Evolutionary conservation across 2,113 vertebrate genomes (phyloP).

Genomic region (Grallaria varia): DNA sequence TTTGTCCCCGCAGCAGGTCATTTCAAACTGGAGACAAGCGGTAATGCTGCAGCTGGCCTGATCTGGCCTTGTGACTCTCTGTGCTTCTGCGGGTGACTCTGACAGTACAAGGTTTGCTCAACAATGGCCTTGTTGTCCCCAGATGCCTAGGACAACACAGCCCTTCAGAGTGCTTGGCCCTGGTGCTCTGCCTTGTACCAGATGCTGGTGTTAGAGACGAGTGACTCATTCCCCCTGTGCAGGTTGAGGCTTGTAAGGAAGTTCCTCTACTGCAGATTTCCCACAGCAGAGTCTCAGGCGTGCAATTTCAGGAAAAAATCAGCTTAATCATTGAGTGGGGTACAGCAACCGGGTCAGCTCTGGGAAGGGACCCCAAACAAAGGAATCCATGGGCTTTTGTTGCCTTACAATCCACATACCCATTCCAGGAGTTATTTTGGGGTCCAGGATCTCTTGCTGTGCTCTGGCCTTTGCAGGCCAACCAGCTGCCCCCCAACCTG

Average conservation of each 20-base stretch:
- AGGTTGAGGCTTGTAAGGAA: background rate
- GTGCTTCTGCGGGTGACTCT: background rate
- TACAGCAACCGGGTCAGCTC: background rate
- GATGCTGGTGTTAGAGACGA: conserved; percentile 15
- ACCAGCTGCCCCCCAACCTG: background rate
- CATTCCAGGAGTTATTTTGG: background rate
- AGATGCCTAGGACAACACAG: conserved; percentile 29
- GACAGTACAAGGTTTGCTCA: conserved; percentile 31
- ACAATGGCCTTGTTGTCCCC: conserved; percentile 45
- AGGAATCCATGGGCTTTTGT: background rate
- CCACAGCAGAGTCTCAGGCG: background rate
- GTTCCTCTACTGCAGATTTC: background rate
- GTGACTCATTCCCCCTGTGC: background rate
- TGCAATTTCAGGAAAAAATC: background rate
- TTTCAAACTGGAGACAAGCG: background rate
- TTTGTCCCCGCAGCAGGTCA: background rate
- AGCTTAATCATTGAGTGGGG: background rate
- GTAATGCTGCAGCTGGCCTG: conserved; percentile 53
- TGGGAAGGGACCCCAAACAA: background rate
- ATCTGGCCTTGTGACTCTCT: conserved; percentile 39
- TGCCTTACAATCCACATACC: background rate
- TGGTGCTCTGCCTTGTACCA: conserved; percentile 5
- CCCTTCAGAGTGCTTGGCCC: background rate
- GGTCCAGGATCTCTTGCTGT: background rate
- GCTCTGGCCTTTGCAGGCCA: background rate